Percentiles rank a stretch among this genome's conserved stretches.
phyloP scores from a whole-genome alignment of 2,113 vertebrate genomes.

The Microcebus ravelobensis region DNA sequence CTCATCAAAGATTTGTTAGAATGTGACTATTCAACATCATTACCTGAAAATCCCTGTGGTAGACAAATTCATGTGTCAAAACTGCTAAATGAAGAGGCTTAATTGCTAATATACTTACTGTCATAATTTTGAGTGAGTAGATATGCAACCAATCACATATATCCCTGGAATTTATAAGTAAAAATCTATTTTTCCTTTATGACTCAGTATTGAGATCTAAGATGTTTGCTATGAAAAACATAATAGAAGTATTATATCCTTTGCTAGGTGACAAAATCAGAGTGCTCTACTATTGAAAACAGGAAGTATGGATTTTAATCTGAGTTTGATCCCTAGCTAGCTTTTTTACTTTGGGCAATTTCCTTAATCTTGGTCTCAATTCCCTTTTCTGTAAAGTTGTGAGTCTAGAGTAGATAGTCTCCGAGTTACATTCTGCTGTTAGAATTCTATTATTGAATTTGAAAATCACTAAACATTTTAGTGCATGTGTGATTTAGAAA shows the following conservation, averaged over 20 bases:
- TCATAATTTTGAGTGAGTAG: slow-evolving; percentile 11
- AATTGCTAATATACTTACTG: neutral
- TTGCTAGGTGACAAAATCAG: neutral
- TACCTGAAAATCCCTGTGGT: neutral
- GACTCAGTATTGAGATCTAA: neutral
- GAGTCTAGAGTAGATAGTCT: neutral
- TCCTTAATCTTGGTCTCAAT: slow-evolving; percentile 3
- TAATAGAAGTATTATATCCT: neutral
- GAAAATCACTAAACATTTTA: slow-evolving; percentile 35
- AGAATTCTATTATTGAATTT: slow-evolving; percentile 54
- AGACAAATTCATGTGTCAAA: neutral
- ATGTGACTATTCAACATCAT: neutral
- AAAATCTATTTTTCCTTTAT: neutral
- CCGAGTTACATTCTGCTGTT: slow-evolving; percentile 28
- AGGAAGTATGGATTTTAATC: neutral
- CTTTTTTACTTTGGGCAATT: slow-evolving; percentile 9
- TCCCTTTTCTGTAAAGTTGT: slow-evolving; percentile 1
- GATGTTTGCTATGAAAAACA: neutral
- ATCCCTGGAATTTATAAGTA: slow-evolving; percentile 1
- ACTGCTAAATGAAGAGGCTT: neutral
- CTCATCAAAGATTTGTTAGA: neutral
- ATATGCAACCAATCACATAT: neutral
- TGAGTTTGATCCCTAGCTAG: neutral
- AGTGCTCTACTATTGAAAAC: neutral
- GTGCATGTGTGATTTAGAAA: slow-evolving; percentile 24